These are phyloP conservation scores for Deilephila elpenor DNA, from an alignment of 2,888 invertebrate genomes.

Conservation along the genomic window DNA sequence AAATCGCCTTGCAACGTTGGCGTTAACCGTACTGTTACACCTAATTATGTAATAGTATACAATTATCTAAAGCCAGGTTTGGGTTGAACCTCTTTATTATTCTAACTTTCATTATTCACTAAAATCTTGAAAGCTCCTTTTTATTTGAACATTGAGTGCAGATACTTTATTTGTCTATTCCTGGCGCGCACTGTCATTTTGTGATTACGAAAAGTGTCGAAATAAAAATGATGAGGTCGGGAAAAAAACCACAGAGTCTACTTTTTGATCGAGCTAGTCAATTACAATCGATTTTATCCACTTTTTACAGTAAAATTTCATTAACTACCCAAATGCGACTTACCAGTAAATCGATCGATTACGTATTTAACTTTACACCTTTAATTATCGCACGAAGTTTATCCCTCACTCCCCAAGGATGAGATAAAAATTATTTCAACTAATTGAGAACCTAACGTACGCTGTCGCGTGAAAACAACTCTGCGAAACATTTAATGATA, in stretches of 20 bases:
- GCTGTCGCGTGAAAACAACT: conserved; percentile 7
- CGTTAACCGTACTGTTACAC: conserved; percentile 60
- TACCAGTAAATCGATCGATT: conserved; percentile 20
- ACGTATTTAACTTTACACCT: conserved; percentile 20
- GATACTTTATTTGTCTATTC: conserved; percentile 81
- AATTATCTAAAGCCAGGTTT: conserved; percentile 82
- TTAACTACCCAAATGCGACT: conserved; percentile 23
- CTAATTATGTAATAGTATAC: conserved; percentile 80
- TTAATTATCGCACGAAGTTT: conserved; percentile 9
- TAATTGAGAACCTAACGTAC: conserved; percentile 2
- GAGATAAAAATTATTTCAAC: not conserved
- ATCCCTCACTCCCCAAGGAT: not conserved
- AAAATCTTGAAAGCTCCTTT: conserved; percentile 84
- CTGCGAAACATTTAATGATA: conserved; percentile 18
- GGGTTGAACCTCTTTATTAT: conserved; percentile 73
- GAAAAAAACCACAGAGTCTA: not conserved
- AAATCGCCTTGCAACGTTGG: conserved; percentile 38
- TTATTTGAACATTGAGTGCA: conserved; percentile 85
- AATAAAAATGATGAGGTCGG: conserved; percentile 10
- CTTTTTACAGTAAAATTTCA: not conserved
- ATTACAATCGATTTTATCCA: not conserved
- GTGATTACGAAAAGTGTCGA: conserved; percentile 12
- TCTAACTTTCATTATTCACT: conserved; percentile 81
- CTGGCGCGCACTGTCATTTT: conserved; percentile 78
- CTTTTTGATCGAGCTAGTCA: conserved; percentile 3